Evolutionary conservation across 2,113 vertebrate genomes (phyloP).

Genomic region (Phylloscopus trochiloides): DNA sequence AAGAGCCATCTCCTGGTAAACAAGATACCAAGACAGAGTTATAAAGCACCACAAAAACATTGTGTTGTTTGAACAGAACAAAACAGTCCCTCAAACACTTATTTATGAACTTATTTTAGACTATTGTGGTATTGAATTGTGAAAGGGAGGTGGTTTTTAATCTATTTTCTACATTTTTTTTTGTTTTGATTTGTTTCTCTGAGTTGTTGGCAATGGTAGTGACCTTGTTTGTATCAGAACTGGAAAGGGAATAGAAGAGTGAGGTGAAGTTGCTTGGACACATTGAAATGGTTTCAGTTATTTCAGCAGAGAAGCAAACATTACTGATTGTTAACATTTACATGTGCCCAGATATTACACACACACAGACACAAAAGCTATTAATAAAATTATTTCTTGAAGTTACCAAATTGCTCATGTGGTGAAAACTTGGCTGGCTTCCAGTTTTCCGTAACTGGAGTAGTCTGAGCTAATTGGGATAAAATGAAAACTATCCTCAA

Average conservation of each 20-base stretch:
- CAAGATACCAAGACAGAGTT: not conserved
- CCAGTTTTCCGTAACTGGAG: not conserved
- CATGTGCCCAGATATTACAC: not conserved
- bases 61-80: not conserved
- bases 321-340: not conserved
- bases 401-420: not conserved
- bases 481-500: slow-evolving; percentile 17
- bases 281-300: not conserved
- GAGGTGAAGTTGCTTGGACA: not conserved
- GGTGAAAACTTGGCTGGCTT: not conserved
- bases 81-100: not conserved
- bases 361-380: not conserved
- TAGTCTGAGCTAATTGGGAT: not conserved
- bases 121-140: not conserved
- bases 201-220: not conserved
- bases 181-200: slow-evolving; percentile 2
- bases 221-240: not conserved
- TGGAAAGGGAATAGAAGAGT: not conserved
- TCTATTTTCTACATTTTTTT: slow-evolving; percentile 4
- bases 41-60: not conserved
- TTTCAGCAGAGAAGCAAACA: not conserved
- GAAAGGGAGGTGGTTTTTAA: not conserved
- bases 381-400: not conserved
- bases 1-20: slow-evolving; percentile 9
- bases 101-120: slow-evolving; percentile 40